phyloP scores from a whole-genome alignment of 2,797 vertebrate genomes.

The Synanceia verrucosa region DNA sequence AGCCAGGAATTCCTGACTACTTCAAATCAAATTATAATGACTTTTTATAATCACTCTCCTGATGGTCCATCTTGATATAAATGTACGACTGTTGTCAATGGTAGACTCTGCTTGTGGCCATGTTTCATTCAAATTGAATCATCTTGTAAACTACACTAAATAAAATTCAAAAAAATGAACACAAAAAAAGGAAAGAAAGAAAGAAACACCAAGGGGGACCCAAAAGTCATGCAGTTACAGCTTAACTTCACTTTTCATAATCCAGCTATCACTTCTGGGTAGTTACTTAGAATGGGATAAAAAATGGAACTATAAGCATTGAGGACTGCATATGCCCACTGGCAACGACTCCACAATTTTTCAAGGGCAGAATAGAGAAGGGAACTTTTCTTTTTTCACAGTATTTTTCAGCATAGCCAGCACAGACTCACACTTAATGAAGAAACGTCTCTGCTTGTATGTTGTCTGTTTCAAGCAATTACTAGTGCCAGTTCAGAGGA shows the following conservation, averaged over 20 bases:
- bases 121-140: conserved; percentile 43
- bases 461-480: conserved; percentile 67
- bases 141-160: conserved; percentile 37
- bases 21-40: conserved; percentile 9
- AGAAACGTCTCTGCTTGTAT: conserved; percentile 63
- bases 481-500: conserved; percentile 58
- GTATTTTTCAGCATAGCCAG: conserved; percentile 30
- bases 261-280: conserved; percentile 43
- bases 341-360: conserved; percentile 28
- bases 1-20: conserved; percentile 1
- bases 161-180: conserved; percentile 15
- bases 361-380: conserved; percentile 20
- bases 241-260: conserved; percentile 21
- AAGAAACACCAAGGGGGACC: conserved; percentile 39
- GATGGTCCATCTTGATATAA: conserved; percentile 12
- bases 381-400: background rate
- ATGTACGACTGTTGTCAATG: conserved; percentile 30
- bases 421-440: conserved; percentile 52
- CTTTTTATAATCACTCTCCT: conserved; percentile 18
- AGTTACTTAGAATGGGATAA: conserved; percentile 39
- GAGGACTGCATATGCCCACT: conserved; percentile 27
- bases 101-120: conserved; percentile 24
- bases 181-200: too few relatives aligned
- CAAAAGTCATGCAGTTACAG: conserved; percentile 21
- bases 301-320: conserved; percentile 49